These are phyloP conservation scores for Oceanites oceanicus DNA, from an alignment of 2,113 vertebrate genomes.

Conservation along the genomic window DNA sequence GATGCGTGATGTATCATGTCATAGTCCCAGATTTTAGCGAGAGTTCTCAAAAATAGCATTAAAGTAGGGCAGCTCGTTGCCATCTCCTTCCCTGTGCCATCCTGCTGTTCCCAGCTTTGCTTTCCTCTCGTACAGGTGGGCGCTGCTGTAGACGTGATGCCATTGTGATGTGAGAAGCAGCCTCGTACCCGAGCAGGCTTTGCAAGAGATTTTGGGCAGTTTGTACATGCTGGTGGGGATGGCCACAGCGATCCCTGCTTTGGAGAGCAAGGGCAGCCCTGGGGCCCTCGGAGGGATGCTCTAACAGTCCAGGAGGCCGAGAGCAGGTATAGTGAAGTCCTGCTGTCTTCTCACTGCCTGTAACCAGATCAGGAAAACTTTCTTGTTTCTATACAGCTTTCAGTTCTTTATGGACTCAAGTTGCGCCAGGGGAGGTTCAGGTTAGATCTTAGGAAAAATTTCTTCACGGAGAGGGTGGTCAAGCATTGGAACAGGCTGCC, in stretches of 20 bases:
- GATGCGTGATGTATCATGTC: background rate
- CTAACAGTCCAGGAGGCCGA: background rate
- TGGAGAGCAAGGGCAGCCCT: background rate
- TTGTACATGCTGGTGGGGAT: background rate
- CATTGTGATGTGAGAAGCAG: background rate
- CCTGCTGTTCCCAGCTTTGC: background rate
- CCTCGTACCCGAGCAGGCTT: too few relatives aligned
- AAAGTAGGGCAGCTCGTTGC: background rate
- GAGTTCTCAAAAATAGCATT: background rate
- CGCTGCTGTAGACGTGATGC: background rate
- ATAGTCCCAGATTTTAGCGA: background rate
- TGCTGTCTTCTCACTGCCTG: background rate
- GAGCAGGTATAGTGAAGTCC: background rate
- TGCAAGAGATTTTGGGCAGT: background rate
- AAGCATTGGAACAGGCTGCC: too few relatives aligned
- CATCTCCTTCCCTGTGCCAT: background rate
- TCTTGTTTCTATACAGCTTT: background rate
- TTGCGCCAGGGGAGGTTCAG: too few relatives aligned
- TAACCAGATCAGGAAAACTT: background rate
- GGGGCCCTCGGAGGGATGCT: too few relatives aligned
- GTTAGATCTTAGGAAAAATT: too few relatives aligned
- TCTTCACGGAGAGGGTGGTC: too few relatives aligned
- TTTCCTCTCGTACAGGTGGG: accelerated
- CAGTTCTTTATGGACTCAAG: too few relatives aligned
- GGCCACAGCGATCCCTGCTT: background rate